Base-by-base conservation (phyloP, 2,888 invertebrate genomes). In the Philopedon plagiatum region DNA sequence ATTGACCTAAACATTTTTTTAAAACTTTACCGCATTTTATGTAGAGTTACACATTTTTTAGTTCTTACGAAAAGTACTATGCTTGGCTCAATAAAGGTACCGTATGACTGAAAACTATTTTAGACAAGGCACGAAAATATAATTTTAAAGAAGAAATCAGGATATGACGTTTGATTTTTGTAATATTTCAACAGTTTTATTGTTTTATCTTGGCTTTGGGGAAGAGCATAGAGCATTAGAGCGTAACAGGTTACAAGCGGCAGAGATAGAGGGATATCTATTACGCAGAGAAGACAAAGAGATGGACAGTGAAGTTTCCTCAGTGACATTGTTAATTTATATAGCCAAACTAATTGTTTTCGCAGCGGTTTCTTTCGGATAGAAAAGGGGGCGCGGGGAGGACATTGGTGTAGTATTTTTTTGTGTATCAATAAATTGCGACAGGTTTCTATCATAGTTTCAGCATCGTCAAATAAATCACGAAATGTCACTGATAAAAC, bases 161-260 rank as follows among this genome's bases (percentile, higher is more conserved):
- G n/a, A n/a, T n/a, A n/a, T n/a, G n/a, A n/a, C n/a, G n/a, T n/a
- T n/a, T n/a, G n/a, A n/a, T n/a, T n/a, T n/a, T n/a, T n/a, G n/a
- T n/a, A n/a, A n/a, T n/a, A n/a, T n/a, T n/a, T n/a, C n/a, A n/a
- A n/a, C n/a, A n/a, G n/a, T n/a, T n/a, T n/a, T n/a, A n/a, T 5
- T 41, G 15, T 41, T 18, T 41, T 7, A 15, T 18, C 15, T 18
- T n/a, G 41, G 41, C 5, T 5, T 18, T 41, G 41, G 18, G n/a
- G n/a, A 41, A 41, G 41, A 41, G 41, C 41, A 41, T 41, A 41
- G 41, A 41, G 15, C n/a, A n/a, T n/a, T n/a, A n/a, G n/a, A n/a
- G 49, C 21, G 49, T 49, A 49, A 13, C 23, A n/a, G 49, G 23
- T 49, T 23, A 49, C 5, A 49, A 49, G 23, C 23, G n/a, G n/a